phyloP scores from a whole-genome alignment of 2,888 invertebrate species.

The Busseola fusca region DNA sequence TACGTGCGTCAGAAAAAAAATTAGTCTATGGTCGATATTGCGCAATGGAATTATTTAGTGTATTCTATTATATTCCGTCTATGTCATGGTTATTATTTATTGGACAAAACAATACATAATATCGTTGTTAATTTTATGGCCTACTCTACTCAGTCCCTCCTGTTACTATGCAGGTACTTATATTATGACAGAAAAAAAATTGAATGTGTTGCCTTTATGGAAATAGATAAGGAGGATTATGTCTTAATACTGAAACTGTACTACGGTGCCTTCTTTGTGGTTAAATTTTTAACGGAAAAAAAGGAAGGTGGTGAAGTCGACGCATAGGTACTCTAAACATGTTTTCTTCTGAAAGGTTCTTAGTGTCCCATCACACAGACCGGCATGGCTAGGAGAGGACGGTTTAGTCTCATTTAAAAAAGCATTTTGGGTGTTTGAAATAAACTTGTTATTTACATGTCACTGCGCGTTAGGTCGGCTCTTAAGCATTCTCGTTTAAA shows the following conservation, averaged over 20 bases:
- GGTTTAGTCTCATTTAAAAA: too few species aligned
- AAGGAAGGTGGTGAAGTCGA: not conserved
- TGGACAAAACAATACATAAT: not conserved
- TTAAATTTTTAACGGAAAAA: not conserved
- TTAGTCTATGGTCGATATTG: constrained; percentile 3
- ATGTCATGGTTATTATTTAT: constrained; percentile 27
- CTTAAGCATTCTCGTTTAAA: too few species aligned
- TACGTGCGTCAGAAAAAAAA: constrained; percentile 23
- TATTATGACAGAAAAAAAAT: too few species aligned
- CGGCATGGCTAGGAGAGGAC: too few species aligned
- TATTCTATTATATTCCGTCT: not conserved
- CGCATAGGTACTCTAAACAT: not conserved
- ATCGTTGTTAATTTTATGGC: not conserved
- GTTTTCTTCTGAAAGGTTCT: not conserved
- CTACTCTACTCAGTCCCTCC: not conserved
- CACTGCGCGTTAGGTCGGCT: too few species aligned
- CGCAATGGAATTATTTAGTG: not conserved
- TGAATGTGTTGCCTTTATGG: not conserved
- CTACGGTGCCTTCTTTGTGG: not conserved
- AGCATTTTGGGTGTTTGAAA: too few species aligned
- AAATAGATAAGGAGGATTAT: not conserved
- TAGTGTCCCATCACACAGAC: too few species aligned
- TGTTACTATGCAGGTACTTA: not conserved
- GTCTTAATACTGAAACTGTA: not conserved
- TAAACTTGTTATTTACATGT: too few species aligned